phyloP scores from a whole-genome alignment of 2,888 invertebrate species.

The Thecophora atra region DNA sequence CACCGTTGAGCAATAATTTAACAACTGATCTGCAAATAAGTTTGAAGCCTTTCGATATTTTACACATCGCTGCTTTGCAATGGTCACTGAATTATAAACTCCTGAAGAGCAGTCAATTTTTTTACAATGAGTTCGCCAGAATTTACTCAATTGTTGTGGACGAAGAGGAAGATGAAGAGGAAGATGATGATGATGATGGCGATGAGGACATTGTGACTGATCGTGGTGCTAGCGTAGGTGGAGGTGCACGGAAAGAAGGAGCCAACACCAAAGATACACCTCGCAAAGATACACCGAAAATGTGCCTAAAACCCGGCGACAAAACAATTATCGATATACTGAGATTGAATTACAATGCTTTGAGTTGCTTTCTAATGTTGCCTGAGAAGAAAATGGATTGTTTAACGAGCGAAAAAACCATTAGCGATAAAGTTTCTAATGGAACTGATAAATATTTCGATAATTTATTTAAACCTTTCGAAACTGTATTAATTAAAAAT shows the following conservation, averaged over 20 bases:
- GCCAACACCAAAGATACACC: conserved; percentile 10
- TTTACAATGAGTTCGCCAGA: conserved; percentile 59
- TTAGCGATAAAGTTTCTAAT: conserved; percentile 6
- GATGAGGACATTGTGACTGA: conserved; percentile 22
- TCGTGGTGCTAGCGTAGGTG: neutral
- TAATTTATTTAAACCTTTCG: conserved; percentile 56
- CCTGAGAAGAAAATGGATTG: conserved; percentile 37
- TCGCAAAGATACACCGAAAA: conserved; percentile 21
- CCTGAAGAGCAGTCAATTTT: conserved; percentile 58
- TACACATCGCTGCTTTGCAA: conserved; percentile 59
- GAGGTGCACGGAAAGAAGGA: conserved; percentile 11
- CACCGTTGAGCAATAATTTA: neutral
- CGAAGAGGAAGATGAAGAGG: conserved; percentile 45
- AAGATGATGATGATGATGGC: conserved; percentile 30
- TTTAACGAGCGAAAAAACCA: neutral
- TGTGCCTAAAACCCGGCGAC: conserved; percentile 52
- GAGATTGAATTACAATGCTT: conserved; percentile 57
- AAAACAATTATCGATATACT: conserved; percentile 60
- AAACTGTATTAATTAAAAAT: conserved; percentile 48
- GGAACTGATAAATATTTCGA: conserved; percentile 42
- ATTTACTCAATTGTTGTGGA: conserved; percentile 57
- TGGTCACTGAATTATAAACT: conserved; percentile 64
- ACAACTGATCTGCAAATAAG: conserved; percentile 6
- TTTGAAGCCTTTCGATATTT: conserved; percentile 55
- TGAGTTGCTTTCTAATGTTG: conserved; percentile 60